Evolutionary conservation across 2,888 invertebrate genomes (phyloP).

Genomic region (Sturmia bella): DNA sequence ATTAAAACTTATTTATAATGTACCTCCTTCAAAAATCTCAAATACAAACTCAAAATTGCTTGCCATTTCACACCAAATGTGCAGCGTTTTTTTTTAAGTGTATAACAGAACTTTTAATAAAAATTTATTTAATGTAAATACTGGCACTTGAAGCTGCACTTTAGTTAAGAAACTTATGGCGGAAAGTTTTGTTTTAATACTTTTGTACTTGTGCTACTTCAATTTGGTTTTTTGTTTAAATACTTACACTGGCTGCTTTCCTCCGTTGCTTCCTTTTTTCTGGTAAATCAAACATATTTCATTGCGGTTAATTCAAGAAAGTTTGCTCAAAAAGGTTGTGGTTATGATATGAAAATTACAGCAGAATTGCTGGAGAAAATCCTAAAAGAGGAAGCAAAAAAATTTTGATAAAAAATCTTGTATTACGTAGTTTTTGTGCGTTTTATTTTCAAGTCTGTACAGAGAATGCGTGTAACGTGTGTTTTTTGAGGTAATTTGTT

Average conservation of each 20-base stretch:
- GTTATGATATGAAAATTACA: slow-evolving; percentile 43
- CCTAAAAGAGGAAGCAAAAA: not conserved
- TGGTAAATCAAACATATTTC: slow-evolving; percentile 64
- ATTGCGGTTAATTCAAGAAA: slow-evolving; percentile 47
- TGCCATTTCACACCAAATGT: slow-evolving; percentile 4
- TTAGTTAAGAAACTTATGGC: slow-evolving; percentile 36
- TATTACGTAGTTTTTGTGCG: slow-evolving; percentile 1
- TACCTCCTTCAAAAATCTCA: too few relatives aligned
- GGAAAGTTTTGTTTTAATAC: slow-evolving; percentile 36
- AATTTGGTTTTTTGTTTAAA: slow-evolving; percentile 13
- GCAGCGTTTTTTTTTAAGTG: slow-evolving; percentile 15
- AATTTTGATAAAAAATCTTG: not conserved
- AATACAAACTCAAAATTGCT: not conserved
- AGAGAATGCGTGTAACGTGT: not conserved
- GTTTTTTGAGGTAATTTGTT: slow-evolving; percentile 5
- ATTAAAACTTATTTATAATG: not conserved
- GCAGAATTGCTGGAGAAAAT: slow-evolving; percentile 25
- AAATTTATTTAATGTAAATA: slow-evolving; percentile 37
- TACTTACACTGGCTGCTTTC: not conserved
- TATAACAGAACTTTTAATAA: slow-evolving; percentile 32
- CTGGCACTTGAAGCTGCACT: slow-evolving; percentile 25
- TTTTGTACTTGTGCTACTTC: slow-evolving; percentile 39
- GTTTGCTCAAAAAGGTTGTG: slow-evolving; percentile 1
- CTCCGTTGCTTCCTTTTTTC: not conserved
- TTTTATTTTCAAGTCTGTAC: too few relatives aligned